phyloP scores from a whole-genome alignment of 2,797 vertebrate genomes.

The Microctenopoma lineatum region DNA sequence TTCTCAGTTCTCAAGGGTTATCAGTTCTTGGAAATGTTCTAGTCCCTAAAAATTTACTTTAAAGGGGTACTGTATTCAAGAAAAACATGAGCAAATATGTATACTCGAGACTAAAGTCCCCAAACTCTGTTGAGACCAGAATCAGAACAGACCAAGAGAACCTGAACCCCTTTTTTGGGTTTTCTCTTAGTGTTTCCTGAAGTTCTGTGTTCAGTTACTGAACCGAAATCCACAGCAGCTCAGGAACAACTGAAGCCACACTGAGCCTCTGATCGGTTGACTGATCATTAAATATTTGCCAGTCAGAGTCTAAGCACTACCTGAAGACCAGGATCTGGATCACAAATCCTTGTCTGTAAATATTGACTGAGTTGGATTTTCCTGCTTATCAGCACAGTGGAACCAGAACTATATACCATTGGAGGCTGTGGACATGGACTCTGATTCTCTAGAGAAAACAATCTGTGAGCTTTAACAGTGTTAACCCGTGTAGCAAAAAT shows the following conservation, averaged over 20 bases:
- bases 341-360: slow-evolving; percentile 34
- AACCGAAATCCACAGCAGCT: too few species aligned
- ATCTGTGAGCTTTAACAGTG: slow-evolving; percentile 46
- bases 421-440: slow-evolving; percentile 13
- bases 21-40: too few species aligned
- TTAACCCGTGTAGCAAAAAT: slow-evolving; percentile 58
- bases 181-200: slow-evolving; percentile 8
- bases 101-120: background rate
- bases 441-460: slow-evolving; percentile 20
- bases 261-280: background rate
- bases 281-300: slow-evolving; percentile 2
- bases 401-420: background rate
- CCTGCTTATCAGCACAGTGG: slow-evolving; percentile 1
- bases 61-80: background rate
- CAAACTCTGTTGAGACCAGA: slow-evolving; percentile 3
- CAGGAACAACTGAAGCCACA: background rate
- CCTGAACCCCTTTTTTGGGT: background rate
- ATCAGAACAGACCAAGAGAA: slow-evolving; percentile 4
- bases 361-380: slow-evolving; percentile 21
- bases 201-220: slow-evolving; percentile 1
- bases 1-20: too few species aligned
- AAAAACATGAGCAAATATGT: background rate
- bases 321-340: slow-evolving; percentile 11
- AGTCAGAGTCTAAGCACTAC: background rate
- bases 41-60: background rate